Conservation (phyloP, 2,888 invertebrate genomes). For the Rhimphoctona megacephalus region DNA sequence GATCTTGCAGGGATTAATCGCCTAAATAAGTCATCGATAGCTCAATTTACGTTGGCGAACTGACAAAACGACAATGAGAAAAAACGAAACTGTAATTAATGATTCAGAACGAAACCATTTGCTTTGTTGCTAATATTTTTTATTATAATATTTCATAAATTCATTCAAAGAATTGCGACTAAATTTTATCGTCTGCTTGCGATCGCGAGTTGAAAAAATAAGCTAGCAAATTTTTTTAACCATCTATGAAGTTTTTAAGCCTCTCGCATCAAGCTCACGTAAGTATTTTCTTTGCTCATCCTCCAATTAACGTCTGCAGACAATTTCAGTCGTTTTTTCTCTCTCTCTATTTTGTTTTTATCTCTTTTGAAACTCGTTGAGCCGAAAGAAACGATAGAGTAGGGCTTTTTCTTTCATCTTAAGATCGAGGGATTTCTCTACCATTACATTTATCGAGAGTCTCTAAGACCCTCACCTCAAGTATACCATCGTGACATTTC, state of each 20-base stretch:
- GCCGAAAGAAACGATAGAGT: not conserved
- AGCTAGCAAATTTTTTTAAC: not conserved
- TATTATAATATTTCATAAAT: not conserved
- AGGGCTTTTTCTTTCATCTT: conserved; percentile 8
- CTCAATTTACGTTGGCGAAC: conserved; percentile 29
- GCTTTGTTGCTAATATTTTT: not conserved
- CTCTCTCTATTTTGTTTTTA: not conserved
- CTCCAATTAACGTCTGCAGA: not conserved
- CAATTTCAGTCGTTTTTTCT: not conserved
- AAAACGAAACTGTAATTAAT: conserved; percentile 26
- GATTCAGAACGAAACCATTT: not conserved
- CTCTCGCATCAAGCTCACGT: too few relatives aligned
- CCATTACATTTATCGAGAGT: conserved; percentile 15
- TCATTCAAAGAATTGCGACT: not conserved
- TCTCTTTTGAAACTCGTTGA: conserved; percentile 2
- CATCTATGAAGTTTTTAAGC: not conserved
- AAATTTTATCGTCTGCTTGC: too few relatives aligned
- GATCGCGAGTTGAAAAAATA: too few relatives aligned
- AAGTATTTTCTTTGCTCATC: too few relatives aligned
- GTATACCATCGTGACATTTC: conserved; percentile 37
- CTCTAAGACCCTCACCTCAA: conserved; percentile 23
- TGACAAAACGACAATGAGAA: conserved; percentile 20
- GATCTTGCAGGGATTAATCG: conserved; percentile 53
- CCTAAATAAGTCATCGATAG: conserved; percentile 44
- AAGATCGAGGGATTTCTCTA: conserved; percentile 28